A percentile compares a stretch with the other conserved stretches of the same genome.
phyloP scores from a whole-genome alignment of 2,113 vertebrate species.

The Aptenodytes patagonicus region DNA sequence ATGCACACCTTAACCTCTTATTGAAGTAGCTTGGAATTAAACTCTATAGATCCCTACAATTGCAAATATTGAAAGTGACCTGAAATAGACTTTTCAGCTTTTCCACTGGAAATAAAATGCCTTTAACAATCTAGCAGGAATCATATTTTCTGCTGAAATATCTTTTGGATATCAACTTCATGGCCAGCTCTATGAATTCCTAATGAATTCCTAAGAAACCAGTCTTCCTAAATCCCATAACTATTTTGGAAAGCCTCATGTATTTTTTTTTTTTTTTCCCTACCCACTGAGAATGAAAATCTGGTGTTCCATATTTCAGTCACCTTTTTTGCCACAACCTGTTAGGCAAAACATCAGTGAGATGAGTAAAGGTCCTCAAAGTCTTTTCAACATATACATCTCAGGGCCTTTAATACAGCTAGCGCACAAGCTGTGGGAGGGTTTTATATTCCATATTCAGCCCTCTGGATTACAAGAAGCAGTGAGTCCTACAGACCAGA shows the following conservation, averaged over 20 bases:
- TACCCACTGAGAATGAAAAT: neutral
- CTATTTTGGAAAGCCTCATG: neutral
- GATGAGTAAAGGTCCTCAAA: neutral
- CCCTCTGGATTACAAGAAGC: neutral
- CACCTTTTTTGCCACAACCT: neutral
- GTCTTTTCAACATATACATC: neutral
- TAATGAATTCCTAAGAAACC: neutral
- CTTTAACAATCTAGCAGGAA: neutral
- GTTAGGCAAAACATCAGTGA: neutral
- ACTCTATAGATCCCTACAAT: neutral
- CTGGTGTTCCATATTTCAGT: neutral
- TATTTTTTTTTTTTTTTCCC: neutral
- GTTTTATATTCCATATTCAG: neutral
- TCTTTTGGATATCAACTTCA: neutral
- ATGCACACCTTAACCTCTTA: neutral
- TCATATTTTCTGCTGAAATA: neutral
- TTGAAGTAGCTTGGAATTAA: neutral
- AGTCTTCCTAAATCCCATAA: neutral
- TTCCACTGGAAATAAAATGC: neutral
- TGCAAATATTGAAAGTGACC: neutral
- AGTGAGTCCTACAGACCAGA: neutral
- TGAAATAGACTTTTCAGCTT: neutral
- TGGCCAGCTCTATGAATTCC: neutral
- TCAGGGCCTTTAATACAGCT: neutral
- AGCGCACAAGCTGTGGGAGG: neutral